Evolutionary conservation across 2,113 vertebrate genomes (phyloP), one percentile per base, ranked within the genome.

Genomic region (Psittacula cyanocephala): DNA sequence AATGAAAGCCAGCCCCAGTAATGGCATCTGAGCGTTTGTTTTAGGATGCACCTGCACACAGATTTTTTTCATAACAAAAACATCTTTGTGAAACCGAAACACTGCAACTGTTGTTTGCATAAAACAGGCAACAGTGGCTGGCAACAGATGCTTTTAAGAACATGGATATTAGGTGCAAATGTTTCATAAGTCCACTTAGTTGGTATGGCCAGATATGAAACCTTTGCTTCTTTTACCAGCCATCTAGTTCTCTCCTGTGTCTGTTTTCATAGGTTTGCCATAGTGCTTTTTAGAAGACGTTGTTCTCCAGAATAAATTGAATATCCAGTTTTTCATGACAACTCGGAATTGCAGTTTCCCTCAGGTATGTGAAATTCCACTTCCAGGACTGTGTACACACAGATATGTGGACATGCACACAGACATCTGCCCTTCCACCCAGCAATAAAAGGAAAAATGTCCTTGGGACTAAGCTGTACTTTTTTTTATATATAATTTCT

Each of bases 11-110:
- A 86, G 79, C 22, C 35, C 18, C 43, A 71, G 69, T 55, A n/a
- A 5, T 75, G 13, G 22, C 80, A 67, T 84, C 2, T 3, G 80
- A 71, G 57, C 17, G 49, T 82, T 95, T 91, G 74, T 55, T 96
- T 87, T 72, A 81, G 92, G 63, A 89, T 92, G 91, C 81, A 96
- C 93, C 95, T 97, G 88, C 77, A 91, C 35, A 55, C 24, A 2
- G 49, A 28, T 20, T 92, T 92, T 28, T 88, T 95, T 88, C 4
- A 0, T 75, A 93, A 91, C 74, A 89, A 74, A 93, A 96, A 29
- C 57, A 53, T 87, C 74, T 76, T 71, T 76, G 44, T 89, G 88
- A 91, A 93, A 96, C 65, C 50, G 80, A 81, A 93, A 95, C 59
- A 68, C 52, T 93, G 28, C 37, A 89, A 92, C 67, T 69, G 29